A percentile compares a stretch with the other conserved stretches of the same genome.
Conservation (phyloP, 2,113 vertebrate genomes). For the Rhinopomastus cyanomelas region DNA sequence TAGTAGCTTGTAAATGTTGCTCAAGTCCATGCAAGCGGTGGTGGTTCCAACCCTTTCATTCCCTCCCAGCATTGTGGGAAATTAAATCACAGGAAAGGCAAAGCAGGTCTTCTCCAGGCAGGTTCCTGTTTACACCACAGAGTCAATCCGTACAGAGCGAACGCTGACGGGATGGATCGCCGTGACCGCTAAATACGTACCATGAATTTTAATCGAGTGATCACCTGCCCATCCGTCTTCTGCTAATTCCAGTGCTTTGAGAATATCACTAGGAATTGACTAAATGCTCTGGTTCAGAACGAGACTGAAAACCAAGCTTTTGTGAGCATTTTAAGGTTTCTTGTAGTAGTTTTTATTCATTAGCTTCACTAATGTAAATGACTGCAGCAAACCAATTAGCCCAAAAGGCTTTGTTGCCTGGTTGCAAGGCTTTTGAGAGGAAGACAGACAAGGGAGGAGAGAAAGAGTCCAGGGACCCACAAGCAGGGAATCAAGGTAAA, state of each 20-base stretch:
- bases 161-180: background rate
- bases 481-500: background rate
- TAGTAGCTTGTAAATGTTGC: background rate
- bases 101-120: background rate
- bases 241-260: background rate
- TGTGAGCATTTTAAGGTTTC: background rate
- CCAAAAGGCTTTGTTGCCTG: background rate
- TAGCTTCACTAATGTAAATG: background rate
- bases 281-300: background rate
- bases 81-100: background rate
- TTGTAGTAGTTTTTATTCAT: background rate
- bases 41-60: background rate
- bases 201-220: background rate
- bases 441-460: background rate
- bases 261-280: background rate
- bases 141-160: background rate
- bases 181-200: background rate
- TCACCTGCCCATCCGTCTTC: background rate
- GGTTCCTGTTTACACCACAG: background rate
- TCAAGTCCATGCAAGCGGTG: background rate
- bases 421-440: background rate
- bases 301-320: background rate
- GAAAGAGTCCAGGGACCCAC: background rate
- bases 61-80: background rate
- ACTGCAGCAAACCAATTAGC: background rate